phyloP scores from a whole-genome alignment of 2,888 invertebrate genomes.

The Ophion ellenae region DNA sequence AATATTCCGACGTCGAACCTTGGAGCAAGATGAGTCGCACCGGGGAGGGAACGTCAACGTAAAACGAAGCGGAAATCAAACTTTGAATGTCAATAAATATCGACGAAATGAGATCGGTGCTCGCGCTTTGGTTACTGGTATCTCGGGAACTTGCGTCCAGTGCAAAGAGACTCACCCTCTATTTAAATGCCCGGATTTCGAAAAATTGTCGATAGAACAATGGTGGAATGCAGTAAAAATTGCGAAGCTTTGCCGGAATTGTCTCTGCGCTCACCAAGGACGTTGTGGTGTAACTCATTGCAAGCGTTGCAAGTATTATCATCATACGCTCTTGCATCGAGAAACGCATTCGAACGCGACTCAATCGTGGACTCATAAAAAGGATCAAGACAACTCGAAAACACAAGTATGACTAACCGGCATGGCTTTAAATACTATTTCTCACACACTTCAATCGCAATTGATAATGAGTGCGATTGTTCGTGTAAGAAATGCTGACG shows the following conservation, averaged over 20 bases:
- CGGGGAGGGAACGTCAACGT: conserved; percentile 2
- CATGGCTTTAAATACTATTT: neutral
- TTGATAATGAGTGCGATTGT: conserved; percentile 52
- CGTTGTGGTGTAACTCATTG: conserved; percentile 35
- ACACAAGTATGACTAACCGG: conserved; percentile 28
- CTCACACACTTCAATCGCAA: conserved; percentile 4
- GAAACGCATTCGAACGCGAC: neutral
- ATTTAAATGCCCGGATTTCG: conserved; percentile 45
- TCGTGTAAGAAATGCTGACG: conserved; percentile 17
- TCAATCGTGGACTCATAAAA: neutral
- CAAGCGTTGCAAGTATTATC: conserved; percentile 28
- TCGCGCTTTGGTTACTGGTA: conserved; percentile 13
- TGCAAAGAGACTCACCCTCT: conserved; percentile 43
- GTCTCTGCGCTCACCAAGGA: conserved; percentile 39
- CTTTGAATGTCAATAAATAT: neutral
- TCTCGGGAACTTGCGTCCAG: conserved; percentile 7
- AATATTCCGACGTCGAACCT: neutral
- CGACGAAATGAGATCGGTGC: neutral
- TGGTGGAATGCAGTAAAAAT: conserved; percentile 38
- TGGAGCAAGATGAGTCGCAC: conserved; percentile 32
- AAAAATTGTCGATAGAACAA: conserved; percentile 22
- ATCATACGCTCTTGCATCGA: conserved; percentile 52
- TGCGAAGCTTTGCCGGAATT: conserved; percentile 32
- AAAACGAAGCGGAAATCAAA: conserved; percentile 15
- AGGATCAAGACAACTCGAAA: neutral